Evolutionary conservation across 2,888 invertebrate genomes (phyloP).

Genomic region (Holacanthella duospinosa): DNA sequence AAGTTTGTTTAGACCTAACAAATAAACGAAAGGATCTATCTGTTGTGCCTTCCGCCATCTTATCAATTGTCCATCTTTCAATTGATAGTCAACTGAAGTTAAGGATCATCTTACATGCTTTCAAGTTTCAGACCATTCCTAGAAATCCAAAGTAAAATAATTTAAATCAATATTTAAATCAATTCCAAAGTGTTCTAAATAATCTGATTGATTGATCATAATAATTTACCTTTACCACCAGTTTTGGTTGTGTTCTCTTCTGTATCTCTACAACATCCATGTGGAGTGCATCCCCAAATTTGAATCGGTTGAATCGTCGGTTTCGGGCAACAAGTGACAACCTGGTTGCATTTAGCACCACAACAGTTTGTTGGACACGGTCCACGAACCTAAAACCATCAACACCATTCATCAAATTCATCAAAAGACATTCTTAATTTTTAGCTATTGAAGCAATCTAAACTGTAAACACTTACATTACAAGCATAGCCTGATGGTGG

Average conservation of each 20-base stretch:
- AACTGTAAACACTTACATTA: background rate
- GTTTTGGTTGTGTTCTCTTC: background rate
- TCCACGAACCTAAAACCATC: background rate
- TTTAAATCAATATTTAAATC: background rate
- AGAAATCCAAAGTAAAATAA: background rate
- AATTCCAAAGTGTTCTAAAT: too few relatives aligned
- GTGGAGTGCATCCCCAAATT: background rate
- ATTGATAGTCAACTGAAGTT: too few relatives aligned
- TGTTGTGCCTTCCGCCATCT: too few relatives aligned
- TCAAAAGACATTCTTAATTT: background rate
- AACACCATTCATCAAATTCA: background rate
- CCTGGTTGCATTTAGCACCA: background rate
- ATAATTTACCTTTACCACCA: background rate
- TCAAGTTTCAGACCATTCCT: too few relatives aligned
- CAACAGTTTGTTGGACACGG: background rate
- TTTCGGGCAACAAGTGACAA: background rate
- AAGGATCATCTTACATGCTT: too few relatives aligned
- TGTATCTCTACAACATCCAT: background rate
- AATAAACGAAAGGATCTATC: too few relatives aligned
- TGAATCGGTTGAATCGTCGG: slow-evolving; percentile 1
- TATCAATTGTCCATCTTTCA: too few relatives aligned
- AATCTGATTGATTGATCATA: background rate
- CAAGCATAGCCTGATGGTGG: background rate
- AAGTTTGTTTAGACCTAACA: too few relatives aligned
- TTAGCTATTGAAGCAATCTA: background rate